Evolutionary conservation across 2,113 vertebrate species (phyloP).

Genomic region (Thymallus thymallus): DNA sequence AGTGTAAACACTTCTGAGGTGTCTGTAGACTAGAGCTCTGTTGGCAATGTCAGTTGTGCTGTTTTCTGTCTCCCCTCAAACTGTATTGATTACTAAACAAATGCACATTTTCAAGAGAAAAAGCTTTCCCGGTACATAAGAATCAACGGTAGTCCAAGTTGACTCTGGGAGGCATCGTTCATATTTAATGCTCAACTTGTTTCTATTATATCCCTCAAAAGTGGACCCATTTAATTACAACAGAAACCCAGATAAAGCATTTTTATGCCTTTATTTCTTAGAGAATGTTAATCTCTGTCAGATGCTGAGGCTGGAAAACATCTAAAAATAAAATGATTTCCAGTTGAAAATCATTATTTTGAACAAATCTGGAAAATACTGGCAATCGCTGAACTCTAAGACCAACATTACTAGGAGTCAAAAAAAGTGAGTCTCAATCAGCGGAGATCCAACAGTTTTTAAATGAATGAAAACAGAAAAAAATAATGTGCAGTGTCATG

Average conservation of each 20-base stretch:
- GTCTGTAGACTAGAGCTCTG: conserved; percentile 18
- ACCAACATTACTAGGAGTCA: not conserved
- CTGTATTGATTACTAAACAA: not conserved
- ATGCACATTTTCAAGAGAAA: too few relatives aligned
- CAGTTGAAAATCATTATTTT: conserved; percentile 20
- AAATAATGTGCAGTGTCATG: too few relatives aligned
- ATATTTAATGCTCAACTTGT: not conserved
- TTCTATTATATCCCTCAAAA: not conserved
- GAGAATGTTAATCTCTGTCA: too few relatives aligned
- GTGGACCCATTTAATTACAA: not conserved
- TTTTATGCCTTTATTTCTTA: too few relatives aligned
- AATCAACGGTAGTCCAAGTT: not conserved
- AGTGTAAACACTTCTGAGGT: conserved; percentile 43
- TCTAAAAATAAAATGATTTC: conserved; percentile 51
- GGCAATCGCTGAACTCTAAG: not conserved
- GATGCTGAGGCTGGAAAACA: conserved; percentile 9
- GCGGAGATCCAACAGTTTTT: too few relatives aligned
- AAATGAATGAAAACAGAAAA: too few relatives aligned
- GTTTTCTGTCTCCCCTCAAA: not conserved
- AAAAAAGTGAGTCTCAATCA: too few relatives aligned
- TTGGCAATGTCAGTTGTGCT: not conserved
- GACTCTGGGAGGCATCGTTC: not conserved
- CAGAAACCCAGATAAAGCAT: not conserved
- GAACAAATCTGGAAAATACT: conserved; percentile 8
- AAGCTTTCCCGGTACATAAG: too few relatives aligned